Percentiles rank a stretch among this genome's conserved stretches.
Conservation (phyloP, 1,140 invertebrate species). For the Amyelois transitella region DNA sequence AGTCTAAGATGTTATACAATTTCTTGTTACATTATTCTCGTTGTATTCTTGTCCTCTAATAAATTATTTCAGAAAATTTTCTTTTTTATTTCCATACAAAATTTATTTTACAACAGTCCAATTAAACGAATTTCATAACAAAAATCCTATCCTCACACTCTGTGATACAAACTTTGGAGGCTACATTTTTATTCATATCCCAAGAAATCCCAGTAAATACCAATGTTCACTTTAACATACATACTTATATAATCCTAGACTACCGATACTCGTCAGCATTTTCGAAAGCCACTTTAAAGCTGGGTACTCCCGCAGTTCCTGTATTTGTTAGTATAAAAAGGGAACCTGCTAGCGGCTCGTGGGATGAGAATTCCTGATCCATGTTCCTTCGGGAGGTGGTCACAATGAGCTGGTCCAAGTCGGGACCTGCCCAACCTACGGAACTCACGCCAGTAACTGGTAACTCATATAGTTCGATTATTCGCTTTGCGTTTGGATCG, state of each 20-base stretch:
- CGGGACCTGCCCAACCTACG: conserved; percentile 82
- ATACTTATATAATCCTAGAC: neutral
- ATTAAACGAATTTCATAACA: too few species aligned
- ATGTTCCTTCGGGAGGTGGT: conserved; percentile 70
- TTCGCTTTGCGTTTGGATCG: conserved; percentile 18
- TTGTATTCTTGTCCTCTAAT: conserved; percentile 13
- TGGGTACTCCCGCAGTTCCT: conserved; percentile 6
- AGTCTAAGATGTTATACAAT: conserved; percentile 10
- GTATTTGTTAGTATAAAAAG: conserved; percentile 10
- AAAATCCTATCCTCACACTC: too few species aligned
- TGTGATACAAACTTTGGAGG: too few species aligned
- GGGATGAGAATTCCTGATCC: neutral
- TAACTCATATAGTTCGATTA: conserved; percentile 48
- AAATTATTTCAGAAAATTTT: conserved; percentile 11
- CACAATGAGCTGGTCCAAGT: conserved; percentile 82
- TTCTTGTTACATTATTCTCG: conserved; percentile 12
- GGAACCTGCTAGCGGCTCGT: conserved; percentile 8
- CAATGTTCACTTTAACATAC: too few species aligned
- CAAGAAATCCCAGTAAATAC: neutral
- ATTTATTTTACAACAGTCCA: too few species aligned
- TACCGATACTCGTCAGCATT: conserved; percentile 14
- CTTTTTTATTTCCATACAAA: neutral
- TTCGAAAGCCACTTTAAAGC: conserved; percentile 21
- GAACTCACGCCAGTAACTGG: conserved; percentile 82
- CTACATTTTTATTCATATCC: too few species aligned